These are phyloP conservation scores for Cydia strobilella DNA, from an alignment of 1,140 invertebrate genomes.

Conservation along the genomic window DNA sequence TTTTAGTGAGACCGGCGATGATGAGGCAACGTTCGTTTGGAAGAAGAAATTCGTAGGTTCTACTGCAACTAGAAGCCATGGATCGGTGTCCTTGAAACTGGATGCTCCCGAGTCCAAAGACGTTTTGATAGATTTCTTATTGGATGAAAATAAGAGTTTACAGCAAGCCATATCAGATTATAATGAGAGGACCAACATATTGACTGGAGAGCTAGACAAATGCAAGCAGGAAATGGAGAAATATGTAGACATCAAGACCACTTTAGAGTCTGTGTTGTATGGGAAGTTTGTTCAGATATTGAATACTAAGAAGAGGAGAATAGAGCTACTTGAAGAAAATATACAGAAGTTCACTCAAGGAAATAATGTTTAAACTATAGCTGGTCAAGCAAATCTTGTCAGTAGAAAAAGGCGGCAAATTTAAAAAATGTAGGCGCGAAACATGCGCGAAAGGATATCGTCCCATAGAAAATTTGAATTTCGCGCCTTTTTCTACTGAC, in stretches of 20 bases:
- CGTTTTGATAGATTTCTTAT: conserved; percentile 54
- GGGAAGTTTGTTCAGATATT: conserved; percentile 63
- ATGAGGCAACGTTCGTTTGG: conserved; percentile 55
- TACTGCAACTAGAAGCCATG: conserved; percentile 49
- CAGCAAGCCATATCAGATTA: conserved; percentile 40
- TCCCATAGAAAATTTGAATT: no score
- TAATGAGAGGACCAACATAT: conserved; percentile 43
- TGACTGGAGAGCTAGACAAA: conserved; percentile 48
- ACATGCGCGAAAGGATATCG: no score
- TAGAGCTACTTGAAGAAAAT: conserved; percentile 55
- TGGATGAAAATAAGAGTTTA: conserved; percentile 53
- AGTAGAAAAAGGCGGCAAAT: no score
- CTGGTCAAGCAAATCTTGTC: no score
- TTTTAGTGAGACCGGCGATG: conserved; percentile 37
- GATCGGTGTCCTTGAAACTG: conserved; percentile 50
- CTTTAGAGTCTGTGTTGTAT: conserved; percentile 59
- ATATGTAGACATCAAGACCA: conserved; percentile 54
- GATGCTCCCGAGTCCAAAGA: conserved; percentile 44
- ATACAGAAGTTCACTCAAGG: conserved; percentile 40
- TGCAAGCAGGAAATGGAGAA: conserved; percentile 57
- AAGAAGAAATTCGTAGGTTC: conserved; percentile 52
- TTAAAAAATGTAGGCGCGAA: no score
- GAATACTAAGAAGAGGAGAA: conserved; percentile 67
- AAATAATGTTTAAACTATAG: neutral
- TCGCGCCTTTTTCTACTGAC: no score